phyloP scores from a whole-genome alignment of 2,113 vertebrate species.

The Eudyptes chrysolophus region DNA sequence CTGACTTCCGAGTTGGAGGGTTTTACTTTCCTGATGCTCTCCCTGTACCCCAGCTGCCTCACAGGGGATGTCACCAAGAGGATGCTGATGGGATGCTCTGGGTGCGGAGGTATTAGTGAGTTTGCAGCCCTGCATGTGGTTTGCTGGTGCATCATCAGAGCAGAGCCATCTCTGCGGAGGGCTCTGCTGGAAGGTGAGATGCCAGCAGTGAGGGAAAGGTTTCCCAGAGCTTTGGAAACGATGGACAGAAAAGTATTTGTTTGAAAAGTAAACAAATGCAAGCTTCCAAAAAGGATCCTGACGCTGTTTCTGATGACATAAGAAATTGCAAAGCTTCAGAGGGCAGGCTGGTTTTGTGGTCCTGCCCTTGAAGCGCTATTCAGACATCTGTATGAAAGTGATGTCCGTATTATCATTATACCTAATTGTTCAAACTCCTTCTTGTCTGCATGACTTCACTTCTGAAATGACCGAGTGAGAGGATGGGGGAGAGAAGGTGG shows the following conservation, averaged over 20 bases:
- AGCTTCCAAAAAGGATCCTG: neutral
- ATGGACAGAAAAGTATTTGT: neutral
- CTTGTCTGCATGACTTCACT: constrained; percentile 13
- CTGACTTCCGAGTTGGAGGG: neutral
- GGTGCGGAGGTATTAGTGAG: neutral
- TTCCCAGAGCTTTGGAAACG: neutral
- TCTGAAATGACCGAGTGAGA: neutral
- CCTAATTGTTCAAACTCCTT: constrained; percentile 8
- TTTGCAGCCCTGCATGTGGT: neutral
- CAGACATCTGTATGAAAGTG: neutral
- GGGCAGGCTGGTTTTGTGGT: neutral
- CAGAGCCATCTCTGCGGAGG: neutral
- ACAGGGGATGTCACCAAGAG: neutral
- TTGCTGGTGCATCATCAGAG: neutral
- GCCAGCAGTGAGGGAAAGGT: neutral
- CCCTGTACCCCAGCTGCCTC: too few species aligned
- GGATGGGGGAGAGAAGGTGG: neutral
- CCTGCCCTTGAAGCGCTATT: neutral
- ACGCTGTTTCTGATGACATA: neutral
- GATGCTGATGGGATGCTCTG: neutral
- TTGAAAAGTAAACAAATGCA: neutral
- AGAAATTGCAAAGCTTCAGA: neutral
- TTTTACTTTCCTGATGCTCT: neutral
- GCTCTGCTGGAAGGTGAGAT: neutral
- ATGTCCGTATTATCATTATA: neutral